Evolutionary conservation across 2,797 vertebrate genomes (phyloP).

Genomic region (Mallotus villosus): DNA sequence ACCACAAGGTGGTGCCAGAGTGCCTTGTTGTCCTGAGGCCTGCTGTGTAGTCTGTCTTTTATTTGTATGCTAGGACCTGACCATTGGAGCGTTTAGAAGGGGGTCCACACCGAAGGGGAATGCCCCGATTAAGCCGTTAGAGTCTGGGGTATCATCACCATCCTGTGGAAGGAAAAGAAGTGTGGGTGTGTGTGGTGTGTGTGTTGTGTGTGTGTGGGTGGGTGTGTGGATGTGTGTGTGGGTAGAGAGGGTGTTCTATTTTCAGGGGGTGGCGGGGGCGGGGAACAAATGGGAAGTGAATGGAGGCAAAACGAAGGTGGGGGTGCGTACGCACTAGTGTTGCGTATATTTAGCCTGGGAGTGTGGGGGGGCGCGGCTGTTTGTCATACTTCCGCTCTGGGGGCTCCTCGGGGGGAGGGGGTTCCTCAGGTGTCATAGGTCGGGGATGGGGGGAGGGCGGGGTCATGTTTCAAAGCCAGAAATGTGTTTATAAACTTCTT

Average conservation of each 20-base stretch:
- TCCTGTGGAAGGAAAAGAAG: conserved; percentile 9
- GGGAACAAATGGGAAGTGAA: too few species aligned
- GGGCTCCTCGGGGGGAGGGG: neutral
- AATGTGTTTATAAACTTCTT: neutral
- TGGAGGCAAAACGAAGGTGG: too few species aligned
- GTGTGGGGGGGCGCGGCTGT: neutral
- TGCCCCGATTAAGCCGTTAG: conserved; percentile 48
- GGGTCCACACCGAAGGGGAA: conserved; percentile 35
- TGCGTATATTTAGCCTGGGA: conserved; percentile 6
- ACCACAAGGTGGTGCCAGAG: too few species aligned
- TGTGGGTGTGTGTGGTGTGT: too few species aligned
- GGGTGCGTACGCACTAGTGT: too few species aligned
- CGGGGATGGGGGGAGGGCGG: neutral
- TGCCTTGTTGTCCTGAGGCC: too few species aligned
- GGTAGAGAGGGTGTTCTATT: neutral
- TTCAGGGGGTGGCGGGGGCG: conserved; percentile 1
- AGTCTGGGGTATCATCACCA: conserved; percentile 53
- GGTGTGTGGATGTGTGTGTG: too few species aligned
- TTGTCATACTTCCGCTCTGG: neutral
- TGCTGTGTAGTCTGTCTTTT: too few species aligned
- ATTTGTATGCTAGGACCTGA: too few species aligned
- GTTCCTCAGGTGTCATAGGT: neutral
- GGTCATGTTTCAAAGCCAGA: neutral
- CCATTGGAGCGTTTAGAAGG: neutral
- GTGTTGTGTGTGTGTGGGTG: too few species aligned